These are phyloP conservation scores for Brachionus angularis DNA, from an alignment of 1,140 invertebrate genomes.

Conservation along the genomic window DNA sequence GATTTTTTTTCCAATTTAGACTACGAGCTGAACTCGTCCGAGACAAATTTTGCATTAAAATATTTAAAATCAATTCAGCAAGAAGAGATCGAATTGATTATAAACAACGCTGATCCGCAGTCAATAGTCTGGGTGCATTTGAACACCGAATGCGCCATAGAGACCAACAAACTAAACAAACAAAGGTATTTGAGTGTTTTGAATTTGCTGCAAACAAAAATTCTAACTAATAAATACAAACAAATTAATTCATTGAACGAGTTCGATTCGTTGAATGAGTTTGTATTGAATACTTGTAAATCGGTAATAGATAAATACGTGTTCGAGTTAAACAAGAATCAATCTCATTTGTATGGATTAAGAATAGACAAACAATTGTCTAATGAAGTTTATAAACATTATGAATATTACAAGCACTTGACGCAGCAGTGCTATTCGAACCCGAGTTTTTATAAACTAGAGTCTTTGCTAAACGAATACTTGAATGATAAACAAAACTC, in stretches of 20 bases:
- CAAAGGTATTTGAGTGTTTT: neutral
- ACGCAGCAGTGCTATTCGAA: neutral
- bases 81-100: constrained; percentile 34
- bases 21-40: neutral
- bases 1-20: constrained; percentile 4
- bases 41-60: constrained; percentile 16
- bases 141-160: neutral
- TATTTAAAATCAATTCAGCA: constrained; percentile 38
- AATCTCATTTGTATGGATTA: neutral
- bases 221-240: constrained; percentile 30
- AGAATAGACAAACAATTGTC: constrained; percentile 35
- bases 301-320: constrained; percentile 12
- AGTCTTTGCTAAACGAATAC: constrained; percentile 13
- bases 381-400: constrained; percentile 20
- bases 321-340: constrained; percentile 17
- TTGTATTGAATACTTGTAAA: constrained; percentile 24
- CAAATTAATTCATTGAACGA: neutral
- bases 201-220: constrained; percentile 20
- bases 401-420: constrained; percentile 17
- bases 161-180: neutral
- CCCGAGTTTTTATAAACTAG: constrained; percentile 1
- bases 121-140: constrained; percentile 33
- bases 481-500: neutral
- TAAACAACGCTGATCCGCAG: neutral
- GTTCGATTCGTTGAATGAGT: neutral